phyloP scores from a whole-genome alignment of 2,113 vertebrate species.

The Excalfactoria chinensis region DNA sequence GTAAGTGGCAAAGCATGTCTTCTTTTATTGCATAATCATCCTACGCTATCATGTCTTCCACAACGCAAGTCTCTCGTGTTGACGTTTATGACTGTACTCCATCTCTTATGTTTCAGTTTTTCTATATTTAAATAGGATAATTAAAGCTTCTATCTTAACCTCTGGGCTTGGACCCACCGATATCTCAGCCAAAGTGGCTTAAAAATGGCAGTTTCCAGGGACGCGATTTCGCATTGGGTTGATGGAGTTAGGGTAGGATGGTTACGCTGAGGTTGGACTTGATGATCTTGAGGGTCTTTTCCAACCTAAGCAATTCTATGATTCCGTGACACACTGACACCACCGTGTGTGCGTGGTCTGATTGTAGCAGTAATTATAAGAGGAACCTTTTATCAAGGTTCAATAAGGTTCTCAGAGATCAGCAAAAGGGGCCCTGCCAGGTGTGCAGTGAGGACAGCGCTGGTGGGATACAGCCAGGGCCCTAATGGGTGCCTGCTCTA shows the following conservation, averaged over 20 bases:
- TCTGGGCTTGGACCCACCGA: neutral
- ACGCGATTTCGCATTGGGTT: too few relatives aligned
- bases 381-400: too few relatives aligned
- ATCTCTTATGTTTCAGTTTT: neutral
- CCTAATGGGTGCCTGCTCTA: neutral
- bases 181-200: neutral
- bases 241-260: too few relatives aligned
- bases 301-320: too few relatives aligned
- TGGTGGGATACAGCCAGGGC: neutral
- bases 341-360: neutral
- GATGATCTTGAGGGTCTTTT: too few relatives aligned
- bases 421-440: neutral
- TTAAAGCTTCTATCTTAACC: neutral
- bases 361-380: neutral
- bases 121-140: neutral
- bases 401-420: neutral
- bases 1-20: neutral
- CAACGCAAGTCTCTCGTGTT: neutral
- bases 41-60: neutral
- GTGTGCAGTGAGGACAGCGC: accelerated
- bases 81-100: neutral
- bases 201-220: neutral
- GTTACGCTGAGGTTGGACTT: too few relatives aligned
- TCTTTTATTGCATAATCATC: neutral
- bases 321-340: neutral